These are phyloP conservation scores for Nomada flava DNA, from an alignment of 2,888 invertebrate species.

Conservation along the genomic window DNA sequence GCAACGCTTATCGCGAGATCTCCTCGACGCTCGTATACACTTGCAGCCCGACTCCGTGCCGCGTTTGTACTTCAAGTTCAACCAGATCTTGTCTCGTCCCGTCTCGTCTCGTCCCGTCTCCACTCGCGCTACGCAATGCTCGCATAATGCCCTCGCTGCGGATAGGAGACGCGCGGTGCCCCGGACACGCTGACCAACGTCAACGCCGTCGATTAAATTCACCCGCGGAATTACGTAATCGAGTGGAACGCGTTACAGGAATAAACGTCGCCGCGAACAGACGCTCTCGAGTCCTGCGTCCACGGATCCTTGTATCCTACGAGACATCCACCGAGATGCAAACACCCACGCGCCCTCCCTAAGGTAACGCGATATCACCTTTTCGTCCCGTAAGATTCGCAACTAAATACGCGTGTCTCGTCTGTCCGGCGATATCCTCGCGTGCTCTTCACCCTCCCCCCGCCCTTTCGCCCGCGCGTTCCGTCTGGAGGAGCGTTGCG, in stretches of 20 bases:
- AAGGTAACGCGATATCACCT: not conserved
- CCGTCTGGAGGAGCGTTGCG: not conserved
- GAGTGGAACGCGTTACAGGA: not conserved
- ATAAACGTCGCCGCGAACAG: not conserved
- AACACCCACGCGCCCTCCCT: not conserved
- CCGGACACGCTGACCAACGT: constrained; percentile 27
- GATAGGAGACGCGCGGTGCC: constrained; percentile 14
- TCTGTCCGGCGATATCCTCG: not conserved
- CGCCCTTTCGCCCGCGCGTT: not conserved
- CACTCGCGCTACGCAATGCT: constrained; percentile 31
- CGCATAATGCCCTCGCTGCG: constrained; percentile 44
- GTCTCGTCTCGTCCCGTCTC: not conserved
- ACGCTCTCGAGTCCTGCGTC: too few relatives aligned
- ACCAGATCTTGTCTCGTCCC: constrained; percentile 56
- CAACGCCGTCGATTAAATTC: constrained; percentile 18
- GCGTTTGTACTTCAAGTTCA: constrained; percentile 47
- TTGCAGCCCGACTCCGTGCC: constrained; percentile 16
- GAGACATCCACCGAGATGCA: not conserved
- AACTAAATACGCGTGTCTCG: constrained; percentile 3
- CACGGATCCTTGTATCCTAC: not conserved
- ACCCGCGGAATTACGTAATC: not conserved
- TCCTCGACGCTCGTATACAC: constrained; percentile 29
- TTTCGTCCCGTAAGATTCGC: constrained; percentile 1
- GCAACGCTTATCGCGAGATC: constrained; percentile 46
- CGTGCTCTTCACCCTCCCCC: not conserved